Evolutionary conservation across 2,888 invertebrate species (phyloP), one percentile per base, ranked within the genome.

Genomic region (Prosopocoilus inquinatus): DNA sequence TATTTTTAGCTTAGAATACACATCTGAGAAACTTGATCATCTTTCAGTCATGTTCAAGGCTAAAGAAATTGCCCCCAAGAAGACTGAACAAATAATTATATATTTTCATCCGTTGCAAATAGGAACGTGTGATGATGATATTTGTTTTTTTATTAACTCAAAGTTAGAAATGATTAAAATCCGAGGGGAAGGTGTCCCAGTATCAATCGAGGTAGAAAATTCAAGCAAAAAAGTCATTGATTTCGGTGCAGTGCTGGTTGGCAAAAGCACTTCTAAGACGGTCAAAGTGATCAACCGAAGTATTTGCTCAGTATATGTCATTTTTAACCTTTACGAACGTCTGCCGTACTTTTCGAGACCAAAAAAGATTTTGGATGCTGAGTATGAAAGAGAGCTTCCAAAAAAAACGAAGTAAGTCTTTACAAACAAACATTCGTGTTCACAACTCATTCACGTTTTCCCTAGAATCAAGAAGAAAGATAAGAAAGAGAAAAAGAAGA

Each of bases 201-300:
- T 72, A 3, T 65, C 76, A 67, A 62, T 81, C 5, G 67, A 69
- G 48, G 62, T 80, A 28, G 65, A 69, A 9, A 71, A 79, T 56
- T 63, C 71, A 1, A 64, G 64, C 3, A 75, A 81, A 53, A 77
- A 75, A 62, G 69, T 72, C 13, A 61, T 80, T 32, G 70, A 79
- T 62, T 69, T 81, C 16, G 79, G 79, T 2, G 54, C 67, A 2
- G 64, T 73, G 1, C 48, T 67, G 13, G 75, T 84, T 0, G 83
- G 83, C 0, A 79, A 81, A 57, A 78, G 75, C 36, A 77, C 79
- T 11, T 73, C 78, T 11, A 81, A 80, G 50, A 78, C 78, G 51
- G 79, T 86, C 48, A 78, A 80, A 58, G 81, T 86, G n/a, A 75
- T 82, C 65, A 87, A 86, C 64, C 79, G 81, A 53, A 82, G 82